Base-by-base conservation (phyloP, 2,113 vertebrate genomes). In the Chaetura pelagica region DNA sequence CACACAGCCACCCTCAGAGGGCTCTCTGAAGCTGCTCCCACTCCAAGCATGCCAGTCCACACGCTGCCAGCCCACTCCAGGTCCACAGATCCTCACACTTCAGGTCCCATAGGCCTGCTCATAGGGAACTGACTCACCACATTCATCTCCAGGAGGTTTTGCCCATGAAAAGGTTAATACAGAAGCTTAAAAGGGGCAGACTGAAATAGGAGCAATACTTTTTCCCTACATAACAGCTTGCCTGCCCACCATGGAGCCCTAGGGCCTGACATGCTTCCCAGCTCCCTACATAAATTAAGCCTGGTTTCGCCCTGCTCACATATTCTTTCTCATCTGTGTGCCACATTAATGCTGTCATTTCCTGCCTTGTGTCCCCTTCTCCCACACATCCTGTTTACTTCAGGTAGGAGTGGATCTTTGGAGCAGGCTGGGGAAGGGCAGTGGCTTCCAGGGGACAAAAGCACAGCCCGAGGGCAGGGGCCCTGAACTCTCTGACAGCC, bases 381-480 rank as follows among this genome's bases (percentile, higher is more conserved):
- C 30, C 42, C 52, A 19, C 12, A 13, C 5, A 21, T 1, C 0
- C 1, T 1, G 2, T 16, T 62, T 27, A 18, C 51, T 85, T 67
- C 52, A n/a, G 17, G 16, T 5, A 49, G 51, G 30, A 90, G 87
- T 14, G 40, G 46, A 29, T 87, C 38, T 55, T 13, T 1, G 3
- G 35, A 84, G 26, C 32, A 9, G 29, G 12, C 9, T 2, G 7
- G 34, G 14, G 15, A 27, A 54, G 32, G 34, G 38, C 2, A 6
- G 10, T 2, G 3, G 26, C 15, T 58, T 9, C 2, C 6, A 1
- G 22, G 13, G 22, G 13, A 49, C 0, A 0, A n/a, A 26, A 32
- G 42, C 0, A 0, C 20, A 52, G 42, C 8, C 35, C 32, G 84
- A 69, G 9, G 22, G 35, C 51, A 35, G 40, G 1, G 1, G 5